These are phyloP conservation scores for Lota lota DNA, from an alignment of 2,113 vertebrate genomes.

Conservation along the genomic window DNA sequence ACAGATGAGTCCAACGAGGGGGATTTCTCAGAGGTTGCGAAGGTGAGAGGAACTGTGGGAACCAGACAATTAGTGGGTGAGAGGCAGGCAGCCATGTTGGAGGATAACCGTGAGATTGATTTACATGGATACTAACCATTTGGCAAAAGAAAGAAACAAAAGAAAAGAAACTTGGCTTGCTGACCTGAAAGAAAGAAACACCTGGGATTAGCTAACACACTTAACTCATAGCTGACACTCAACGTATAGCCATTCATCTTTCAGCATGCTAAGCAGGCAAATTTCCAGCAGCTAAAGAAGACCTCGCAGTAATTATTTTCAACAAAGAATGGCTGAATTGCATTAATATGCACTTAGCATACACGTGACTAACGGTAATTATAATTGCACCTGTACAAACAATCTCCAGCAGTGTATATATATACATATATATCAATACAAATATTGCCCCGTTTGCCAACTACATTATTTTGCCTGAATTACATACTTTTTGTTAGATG, in stretches of 20 bases:
- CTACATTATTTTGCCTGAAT: too few species aligned
- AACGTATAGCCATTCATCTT: conserved; percentile 60
- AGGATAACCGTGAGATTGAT: conserved; percentile 57
- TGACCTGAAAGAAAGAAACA: conserved; percentile 54
- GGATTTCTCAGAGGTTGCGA: conserved; percentile 63
- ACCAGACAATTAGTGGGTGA: conserved; percentile 63
- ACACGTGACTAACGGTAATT: neutral
- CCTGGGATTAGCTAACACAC: conserved; percentile 49
- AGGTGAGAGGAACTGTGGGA: conserved; percentile 69
- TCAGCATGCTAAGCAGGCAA: conserved; percentile 48
- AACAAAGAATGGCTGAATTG: conserved; percentile 25
- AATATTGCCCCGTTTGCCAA: too few species aligned
- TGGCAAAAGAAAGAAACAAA: too few species aligned
- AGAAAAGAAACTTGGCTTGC: conserved; percentile 41
- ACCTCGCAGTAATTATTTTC: conserved; percentile 24
- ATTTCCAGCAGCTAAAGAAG: conserved; percentile 47
- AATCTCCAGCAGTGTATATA: too few species aligned
- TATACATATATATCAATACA: too few species aligned
- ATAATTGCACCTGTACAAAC: too few species aligned
- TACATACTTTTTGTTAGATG: too few species aligned
- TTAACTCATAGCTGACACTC: conserved; percentile 14
- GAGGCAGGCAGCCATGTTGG: conserved; percentile 64
- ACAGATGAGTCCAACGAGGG: conserved; percentile 67
- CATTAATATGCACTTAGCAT: conserved; percentile 7
- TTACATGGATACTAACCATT: conserved; percentile 56